A percentile compares a stretch with the other conserved stretches of the same genome.
Evolutionary conservation across 2,888 invertebrate genomes (phyloP).

Genomic region (Lathronympha strigana): DNA sequence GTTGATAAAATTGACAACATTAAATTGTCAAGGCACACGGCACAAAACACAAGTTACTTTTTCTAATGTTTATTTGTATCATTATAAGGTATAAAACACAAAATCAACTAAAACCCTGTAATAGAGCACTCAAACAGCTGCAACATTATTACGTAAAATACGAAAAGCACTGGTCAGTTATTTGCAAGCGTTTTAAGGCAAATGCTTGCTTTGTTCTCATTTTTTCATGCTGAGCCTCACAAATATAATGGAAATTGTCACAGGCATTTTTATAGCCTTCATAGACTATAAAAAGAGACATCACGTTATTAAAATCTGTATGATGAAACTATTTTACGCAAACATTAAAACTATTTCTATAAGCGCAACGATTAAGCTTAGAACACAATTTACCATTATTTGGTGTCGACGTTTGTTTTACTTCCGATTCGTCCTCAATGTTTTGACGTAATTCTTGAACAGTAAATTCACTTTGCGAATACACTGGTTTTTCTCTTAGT

Average conservation of each 20-base stretch:
- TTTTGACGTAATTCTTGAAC: not conserved
- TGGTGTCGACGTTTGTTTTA: not conserved
- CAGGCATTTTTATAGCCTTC: no score
- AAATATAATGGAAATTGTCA: no score
- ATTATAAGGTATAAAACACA: not conserved
- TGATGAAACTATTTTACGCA: no score
- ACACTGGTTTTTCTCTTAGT: not conserved
- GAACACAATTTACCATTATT: constrained; percentile 21
- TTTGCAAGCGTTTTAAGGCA: not conserved
- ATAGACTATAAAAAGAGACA: no score
- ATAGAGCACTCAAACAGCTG: not conserved
- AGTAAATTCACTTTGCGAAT: not conserved
- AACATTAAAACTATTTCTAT: not conserved
- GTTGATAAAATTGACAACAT: no score
- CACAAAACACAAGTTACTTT: no score
- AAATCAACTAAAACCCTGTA: no score
- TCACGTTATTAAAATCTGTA: no score
- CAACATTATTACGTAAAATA: not conserved
- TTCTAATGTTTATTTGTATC: not conserved
- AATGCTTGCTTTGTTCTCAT: no score
- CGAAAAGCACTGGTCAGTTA: no score
- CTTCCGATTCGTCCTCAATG: not conserved
- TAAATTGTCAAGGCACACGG: no score
- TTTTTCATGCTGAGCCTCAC: no score
- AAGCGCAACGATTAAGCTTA: not conserved